Evolutionary conservation across 2,113 vertebrate genomes (phyloP).

Genomic region (Phyllostomus discolor): DNA sequence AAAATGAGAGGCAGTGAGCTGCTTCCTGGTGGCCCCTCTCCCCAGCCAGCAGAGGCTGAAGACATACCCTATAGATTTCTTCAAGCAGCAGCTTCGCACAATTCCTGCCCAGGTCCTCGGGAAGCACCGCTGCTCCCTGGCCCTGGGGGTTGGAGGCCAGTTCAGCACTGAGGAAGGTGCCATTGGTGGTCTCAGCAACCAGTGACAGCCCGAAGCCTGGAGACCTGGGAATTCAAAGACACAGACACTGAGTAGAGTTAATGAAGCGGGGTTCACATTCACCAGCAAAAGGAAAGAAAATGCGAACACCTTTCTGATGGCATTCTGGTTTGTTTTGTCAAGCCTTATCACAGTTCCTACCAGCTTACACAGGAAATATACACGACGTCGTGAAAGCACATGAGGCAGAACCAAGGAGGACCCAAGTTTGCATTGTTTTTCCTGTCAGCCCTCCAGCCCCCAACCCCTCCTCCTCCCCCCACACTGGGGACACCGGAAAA

Average conservation of each 20-base stretch:
- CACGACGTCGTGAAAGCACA: background rate
- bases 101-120: constrained; percentile 91
- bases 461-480: too few relatives aligned
- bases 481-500: background rate
- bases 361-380: background rate
- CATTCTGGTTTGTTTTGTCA: background rate
- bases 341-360: background rate
- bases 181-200: constrained; percentile 92
- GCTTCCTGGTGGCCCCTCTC: background rate
- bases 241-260: background rate
- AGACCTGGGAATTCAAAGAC: constrained; percentile 82
- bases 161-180: constrained; percentile 91
- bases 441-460: background rate
- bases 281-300: background rate
- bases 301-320: background rate
- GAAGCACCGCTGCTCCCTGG: constrained; percentile 87
- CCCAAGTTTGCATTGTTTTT: background rate
- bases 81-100: constrained; percentile 95
- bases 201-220: constrained; percentile 94
- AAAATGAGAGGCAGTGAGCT: background rate
- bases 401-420: background rate
- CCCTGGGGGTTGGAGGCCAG: constrained; percentile 92
- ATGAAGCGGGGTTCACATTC: background rate
- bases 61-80: constrained; percentile 91
- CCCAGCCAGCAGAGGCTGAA: background rate